Base-by-base conservation (phyloP, 2,797 vertebrate species). In the Semaprochilodus insignis region DNA sequence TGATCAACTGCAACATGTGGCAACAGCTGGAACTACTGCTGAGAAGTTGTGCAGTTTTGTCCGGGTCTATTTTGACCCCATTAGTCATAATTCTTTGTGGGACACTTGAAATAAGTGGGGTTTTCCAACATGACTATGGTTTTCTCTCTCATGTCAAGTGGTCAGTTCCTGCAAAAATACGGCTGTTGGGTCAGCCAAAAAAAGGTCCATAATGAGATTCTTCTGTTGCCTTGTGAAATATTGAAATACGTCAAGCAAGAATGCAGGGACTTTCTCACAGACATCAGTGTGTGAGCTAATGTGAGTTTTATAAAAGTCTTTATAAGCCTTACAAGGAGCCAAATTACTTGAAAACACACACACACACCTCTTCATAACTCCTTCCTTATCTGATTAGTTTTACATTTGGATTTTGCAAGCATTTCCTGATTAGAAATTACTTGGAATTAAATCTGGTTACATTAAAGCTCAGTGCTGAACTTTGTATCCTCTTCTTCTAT, bases 1-100 rank as follows among this genome's bases (percentile, higher is more conserved):
- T 60, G 72, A 74, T 82, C 51, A 25, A 67, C 74, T 60, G 27
- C 57, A 73, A 23, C 51, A 74, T 81, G 77, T 76, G 23, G 7
- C 10, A 63, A 71, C 73, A 67, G 17, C 21, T 40, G 65, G 7
- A 6, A 11, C 65, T n/a, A 36, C 34, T 40, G 65, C 65, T 67
- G 65, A 55, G 34, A 73, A 67, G 57, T 52, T 48, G 52, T n/a
- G n/a, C n/a, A n/a, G n/a, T 36, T 54, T 21, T 55, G 21, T 3
- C 31, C 70, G 16, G 31, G 21, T 74, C 31, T 59, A 44, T 31
- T 74, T 59, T 34, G 27, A 57, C 25, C 19, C n/a, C 48, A 19
- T 27, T 57, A 16, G 16, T 44, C n/a, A 66, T 27, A 44, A 62
- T 23, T 17, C 40, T 51, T 71, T 67, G 48, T n/a, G 6, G 40